Evolutionary conservation across 2,113 vertebrate species (phyloP).

Genomic region (Trichechus manatus): DNA sequence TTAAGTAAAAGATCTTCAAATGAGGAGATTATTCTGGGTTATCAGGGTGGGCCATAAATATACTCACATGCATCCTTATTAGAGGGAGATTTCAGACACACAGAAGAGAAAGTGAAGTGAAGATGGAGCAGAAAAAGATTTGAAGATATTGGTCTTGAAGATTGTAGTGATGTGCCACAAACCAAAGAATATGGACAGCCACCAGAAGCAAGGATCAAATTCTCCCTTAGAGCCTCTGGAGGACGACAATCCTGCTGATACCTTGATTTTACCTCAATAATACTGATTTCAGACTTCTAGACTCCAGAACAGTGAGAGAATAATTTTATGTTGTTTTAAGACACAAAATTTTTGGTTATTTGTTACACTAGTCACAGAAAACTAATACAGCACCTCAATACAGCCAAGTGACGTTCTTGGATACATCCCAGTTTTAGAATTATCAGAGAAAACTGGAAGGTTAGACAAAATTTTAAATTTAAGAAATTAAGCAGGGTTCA

Average conservation of each 20-base stretch:
- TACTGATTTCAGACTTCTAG: background rate
- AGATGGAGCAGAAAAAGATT: background rate
- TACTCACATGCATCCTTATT: background rate
- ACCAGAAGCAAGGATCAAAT: background rate
- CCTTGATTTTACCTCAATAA: background rate
- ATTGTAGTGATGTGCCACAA: background rate
- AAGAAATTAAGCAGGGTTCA: no score
- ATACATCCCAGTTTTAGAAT: no score
- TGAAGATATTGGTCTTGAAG: background rate
- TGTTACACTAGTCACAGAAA: background rate
- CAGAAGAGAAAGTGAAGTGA: background rate
- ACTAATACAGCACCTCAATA: background rate
- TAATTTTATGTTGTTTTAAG: background rate
- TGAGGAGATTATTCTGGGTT: background rate
- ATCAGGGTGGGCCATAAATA: background rate
- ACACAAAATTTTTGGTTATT: background rate
- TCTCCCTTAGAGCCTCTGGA: background rate
- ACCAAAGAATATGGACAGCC: background rate
- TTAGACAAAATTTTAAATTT: no score
- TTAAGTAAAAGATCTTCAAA: background rate
- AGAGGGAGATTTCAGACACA: background rate
- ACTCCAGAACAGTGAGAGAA: no score
- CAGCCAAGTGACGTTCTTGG: background rate
- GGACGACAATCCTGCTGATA: no score
- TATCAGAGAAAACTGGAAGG: no score